Evolutionary conservation across 1,140 invertebrate genomes (phyloP).

Genomic region (Bombus superbus): DNA sequence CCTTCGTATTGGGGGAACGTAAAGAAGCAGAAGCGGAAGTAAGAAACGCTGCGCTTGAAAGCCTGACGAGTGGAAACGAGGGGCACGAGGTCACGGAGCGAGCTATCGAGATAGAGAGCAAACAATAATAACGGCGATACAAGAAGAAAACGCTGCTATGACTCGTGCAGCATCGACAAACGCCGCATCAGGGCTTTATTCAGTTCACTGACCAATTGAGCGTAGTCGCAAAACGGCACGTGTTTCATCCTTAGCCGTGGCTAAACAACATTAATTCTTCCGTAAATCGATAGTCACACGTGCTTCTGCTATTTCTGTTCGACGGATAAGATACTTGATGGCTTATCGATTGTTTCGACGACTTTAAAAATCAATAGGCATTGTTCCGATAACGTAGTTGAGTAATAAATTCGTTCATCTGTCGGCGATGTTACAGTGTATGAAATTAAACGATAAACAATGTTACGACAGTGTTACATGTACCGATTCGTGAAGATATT

Average conservation of each 20-base stretch:
- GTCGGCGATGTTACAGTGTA: no score
- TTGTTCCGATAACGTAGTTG: no score
- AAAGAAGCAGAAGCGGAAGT: background rate
- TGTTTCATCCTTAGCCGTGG: background rate
- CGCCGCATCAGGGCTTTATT: conserved; percentile 32
- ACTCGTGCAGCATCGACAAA: conserved; percentile 10
- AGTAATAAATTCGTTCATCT: no score
- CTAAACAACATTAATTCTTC: background rate
- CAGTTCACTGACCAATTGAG: conserved; percentile 11
- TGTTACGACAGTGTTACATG: no score
- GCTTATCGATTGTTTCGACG: no score
- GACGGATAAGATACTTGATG: background rate
- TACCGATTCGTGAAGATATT: no score
- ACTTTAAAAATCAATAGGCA: no score
- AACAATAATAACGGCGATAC: conserved; percentile 59
- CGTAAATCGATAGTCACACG: background rate
- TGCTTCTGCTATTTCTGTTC: background rate
- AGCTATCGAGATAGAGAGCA: conserved; percentile 57
- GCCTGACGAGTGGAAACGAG: conserved; percentile 9
- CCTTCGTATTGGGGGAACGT: background rate
- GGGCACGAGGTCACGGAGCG: conserved; percentile 52
- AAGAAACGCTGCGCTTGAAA: background rate
- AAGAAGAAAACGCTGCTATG: conserved; percentile 5
- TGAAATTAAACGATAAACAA: no score
- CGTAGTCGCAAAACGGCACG: background rate